A percentile compares a stretch with the other conserved stretches of the same genome.
These are phyloP conservation scores for Argyrosomus japonicus DNA, from an alignment of 2,113 vertebrate species.

Conservation along the genomic window DNA sequence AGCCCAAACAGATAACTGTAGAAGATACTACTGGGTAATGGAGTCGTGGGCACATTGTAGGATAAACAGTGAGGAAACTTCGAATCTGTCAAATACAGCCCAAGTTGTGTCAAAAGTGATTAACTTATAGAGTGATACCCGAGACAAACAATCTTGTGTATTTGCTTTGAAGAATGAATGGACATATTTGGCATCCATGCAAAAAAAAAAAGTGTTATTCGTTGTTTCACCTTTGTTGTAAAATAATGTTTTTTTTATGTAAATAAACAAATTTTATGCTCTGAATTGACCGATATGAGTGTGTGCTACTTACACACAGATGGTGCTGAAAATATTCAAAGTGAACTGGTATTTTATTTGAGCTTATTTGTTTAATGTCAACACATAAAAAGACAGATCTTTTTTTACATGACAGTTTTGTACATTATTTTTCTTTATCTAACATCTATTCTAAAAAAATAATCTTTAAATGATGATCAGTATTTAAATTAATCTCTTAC, in stretches of 20 bases:
- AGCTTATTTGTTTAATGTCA: accelerated
- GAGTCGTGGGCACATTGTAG: background rate
- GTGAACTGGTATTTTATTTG: background rate
- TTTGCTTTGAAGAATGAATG: conserved; percentile 16
- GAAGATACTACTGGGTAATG: background rate
- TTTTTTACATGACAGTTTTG: conserved; percentile 14
- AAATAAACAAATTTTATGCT: conserved; percentile 75
- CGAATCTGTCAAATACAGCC: background rate
- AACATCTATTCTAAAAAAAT: conserved; percentile 25
- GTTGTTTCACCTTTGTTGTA: conserved; percentile 50
- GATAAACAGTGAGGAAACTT: background rate
- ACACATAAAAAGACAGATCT: background rate
- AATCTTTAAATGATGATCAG: background rate
- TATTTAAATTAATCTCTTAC: background rate
- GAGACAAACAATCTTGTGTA: background rate
- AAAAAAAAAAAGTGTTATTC: background rate
- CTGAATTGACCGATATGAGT: background rate
- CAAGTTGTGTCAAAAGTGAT: background rate
- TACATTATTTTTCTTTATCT: conserved; percentile 7
- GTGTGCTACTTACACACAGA: background rate
- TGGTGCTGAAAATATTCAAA: background rate
- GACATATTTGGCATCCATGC: background rate
- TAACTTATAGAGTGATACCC: background rate
- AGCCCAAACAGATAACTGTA: background rate
- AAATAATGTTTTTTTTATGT: conserved; percentile 66